Conservation (phyloP, 2,888 invertebrate genomes). For the Branchipolynoe longqiensis region DNA sequence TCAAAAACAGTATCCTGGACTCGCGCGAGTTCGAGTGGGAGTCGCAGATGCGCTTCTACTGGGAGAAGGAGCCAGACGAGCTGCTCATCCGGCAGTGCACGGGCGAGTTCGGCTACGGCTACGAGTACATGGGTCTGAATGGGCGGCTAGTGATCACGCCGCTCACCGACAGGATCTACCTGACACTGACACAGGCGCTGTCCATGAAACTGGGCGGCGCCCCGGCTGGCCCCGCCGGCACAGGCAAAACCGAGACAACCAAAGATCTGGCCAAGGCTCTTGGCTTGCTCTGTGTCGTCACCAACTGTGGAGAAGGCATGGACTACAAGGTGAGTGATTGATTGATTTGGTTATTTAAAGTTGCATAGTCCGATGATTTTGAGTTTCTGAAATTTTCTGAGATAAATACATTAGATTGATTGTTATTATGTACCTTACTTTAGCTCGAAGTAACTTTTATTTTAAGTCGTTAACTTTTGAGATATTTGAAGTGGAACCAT, state of each 20-base stretch:
- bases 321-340: constrained; percentile 70
- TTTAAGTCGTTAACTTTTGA: too few species aligned
- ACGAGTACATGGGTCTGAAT: constrained; percentile 97
- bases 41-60: constrained; percentile 95
- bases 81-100: constrained; percentile 90
- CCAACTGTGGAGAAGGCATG: constrained; percentile 92
- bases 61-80: constrained; percentile 91
- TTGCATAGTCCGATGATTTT: too few species aligned
- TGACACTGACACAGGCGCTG: constrained; percentile 95
- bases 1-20: constrained; percentile 92
- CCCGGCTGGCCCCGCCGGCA: constrained; percentile 86
- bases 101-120: constrained; percentile 94
- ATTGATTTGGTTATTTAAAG: too few species aligned
- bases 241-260: constrained; percentile 95
- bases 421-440: too few species aligned
- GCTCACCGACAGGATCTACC: constrained; percentile 94
- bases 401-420: too few species aligned
- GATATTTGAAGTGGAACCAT: too few species aligned
- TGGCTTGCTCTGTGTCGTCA: constrained; percentile 84
- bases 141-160: constrained; percentile 95
- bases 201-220: constrained; percentile 95
- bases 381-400: too few species aligned
- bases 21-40: constrained; percentile 96
- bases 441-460: too few species aligned
- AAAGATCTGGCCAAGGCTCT: constrained; percentile 96